phyloP scores from a whole-genome alignment of 2,113 vertebrate genomes.

The Paraplagusia blochii region DNA sequence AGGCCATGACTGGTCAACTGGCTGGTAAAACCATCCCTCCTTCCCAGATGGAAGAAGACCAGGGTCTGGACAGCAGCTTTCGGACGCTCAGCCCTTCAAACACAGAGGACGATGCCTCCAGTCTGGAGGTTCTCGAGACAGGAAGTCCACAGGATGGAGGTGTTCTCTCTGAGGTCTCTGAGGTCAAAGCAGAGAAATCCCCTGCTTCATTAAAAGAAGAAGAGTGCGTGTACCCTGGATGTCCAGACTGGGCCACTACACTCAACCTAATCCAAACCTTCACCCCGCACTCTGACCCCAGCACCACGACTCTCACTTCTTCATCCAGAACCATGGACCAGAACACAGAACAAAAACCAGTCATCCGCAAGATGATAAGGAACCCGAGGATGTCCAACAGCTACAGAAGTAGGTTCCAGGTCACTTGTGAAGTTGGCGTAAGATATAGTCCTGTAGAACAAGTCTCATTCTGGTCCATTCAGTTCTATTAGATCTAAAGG shows the following conservation, averaged over 20 bases:
- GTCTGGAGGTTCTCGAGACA: neutral
- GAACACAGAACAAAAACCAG: slow-evolving; percentile 5
- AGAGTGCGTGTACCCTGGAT: neutral
- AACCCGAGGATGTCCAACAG: no score
- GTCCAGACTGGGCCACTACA: neutral
- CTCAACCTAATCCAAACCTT: neutral
- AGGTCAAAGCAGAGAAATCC: neutral
- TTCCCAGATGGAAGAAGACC: slow-evolving; percentile 15
- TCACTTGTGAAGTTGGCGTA: no score
- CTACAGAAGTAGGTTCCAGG: no score
- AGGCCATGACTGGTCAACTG: slow-evolving; percentile 51
- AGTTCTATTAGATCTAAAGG: no score
- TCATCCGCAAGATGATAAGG: no score
- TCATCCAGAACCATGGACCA: neutral
- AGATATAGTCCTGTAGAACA: no score
- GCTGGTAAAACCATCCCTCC: slow-evolving; percentile 22
- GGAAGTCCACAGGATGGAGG: neutral
- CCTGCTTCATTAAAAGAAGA: neutral
- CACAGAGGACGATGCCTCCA: neutral
- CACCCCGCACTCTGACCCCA: neutral
- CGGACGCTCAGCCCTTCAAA: neutral
- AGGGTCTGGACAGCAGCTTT: neutral
- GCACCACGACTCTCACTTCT: neutral
- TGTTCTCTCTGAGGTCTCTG: neutral
- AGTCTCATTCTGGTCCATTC: no score